These are phyloP conservation scores for Melipona beecheii DNA, from an alignment of 2,888 invertebrate genomes.

Conservation along the genomic window DNA sequence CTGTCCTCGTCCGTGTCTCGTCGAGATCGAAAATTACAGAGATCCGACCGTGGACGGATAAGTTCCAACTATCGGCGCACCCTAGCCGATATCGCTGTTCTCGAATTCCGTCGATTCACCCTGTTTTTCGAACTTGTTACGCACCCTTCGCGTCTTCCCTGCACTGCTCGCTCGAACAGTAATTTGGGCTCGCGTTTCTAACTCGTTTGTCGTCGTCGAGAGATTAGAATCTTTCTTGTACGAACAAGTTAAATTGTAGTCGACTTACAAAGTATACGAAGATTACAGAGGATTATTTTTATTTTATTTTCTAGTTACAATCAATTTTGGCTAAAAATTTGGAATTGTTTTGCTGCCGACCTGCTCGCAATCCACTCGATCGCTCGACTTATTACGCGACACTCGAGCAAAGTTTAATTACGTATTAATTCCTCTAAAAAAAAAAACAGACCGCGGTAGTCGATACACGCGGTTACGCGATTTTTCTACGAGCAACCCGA, in stretches of 20 bases:
- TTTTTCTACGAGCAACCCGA: neutral
- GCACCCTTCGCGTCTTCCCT: conserved; percentile 5
- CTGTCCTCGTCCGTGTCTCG: conserved; percentile 46
- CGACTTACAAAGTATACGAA: no score
- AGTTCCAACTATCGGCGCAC: conserved; percentile 24
- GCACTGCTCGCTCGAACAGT: conserved; percentile 31
- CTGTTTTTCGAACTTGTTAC: conserved; percentile 17
- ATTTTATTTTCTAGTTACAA: no score
- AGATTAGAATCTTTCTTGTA: no score
- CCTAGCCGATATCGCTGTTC: conserved; percentile 33
- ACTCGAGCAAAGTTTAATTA: neutral
- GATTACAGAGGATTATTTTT: no score
- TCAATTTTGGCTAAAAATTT: no score
- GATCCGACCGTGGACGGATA: conserved; percentile 56
- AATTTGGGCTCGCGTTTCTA: conserved; percentile 51
- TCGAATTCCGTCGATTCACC: conserved; percentile 35
- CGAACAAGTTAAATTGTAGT: no score
- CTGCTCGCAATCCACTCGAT: no score
- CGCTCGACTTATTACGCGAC: neutral
- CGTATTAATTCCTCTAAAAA: neutral
- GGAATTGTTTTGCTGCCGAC: no score
- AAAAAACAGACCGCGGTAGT: neutral
- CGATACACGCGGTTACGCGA: neutral
- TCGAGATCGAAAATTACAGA: conserved; percentile 69
- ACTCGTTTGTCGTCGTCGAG: no score